These are phyloP conservation scores for Sinotaia quadrata DNA, from an alignment of 2,888 invertebrate genomes.

Conservation along the genomic window DNA sequence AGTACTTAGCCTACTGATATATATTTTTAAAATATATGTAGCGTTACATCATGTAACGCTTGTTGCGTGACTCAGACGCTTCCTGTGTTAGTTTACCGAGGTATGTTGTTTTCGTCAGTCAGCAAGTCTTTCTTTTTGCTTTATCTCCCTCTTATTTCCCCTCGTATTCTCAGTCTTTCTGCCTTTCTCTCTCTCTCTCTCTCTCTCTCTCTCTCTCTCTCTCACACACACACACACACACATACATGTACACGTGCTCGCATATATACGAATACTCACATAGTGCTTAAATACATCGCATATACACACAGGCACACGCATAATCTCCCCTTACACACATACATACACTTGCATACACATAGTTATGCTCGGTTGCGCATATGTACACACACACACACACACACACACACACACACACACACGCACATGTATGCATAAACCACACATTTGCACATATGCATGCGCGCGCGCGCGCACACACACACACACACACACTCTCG, in stretches of 20 bases:
- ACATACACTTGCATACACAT: background rate
- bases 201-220: background rate
- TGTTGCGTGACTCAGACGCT: too few relatives aligned
- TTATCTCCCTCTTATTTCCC: too few relatives aligned
- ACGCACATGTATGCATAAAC: background rate
- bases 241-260: background rate
- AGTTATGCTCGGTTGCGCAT: background rate
- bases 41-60: too few relatives aligned
- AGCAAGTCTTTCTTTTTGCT: too few relatives aligned
- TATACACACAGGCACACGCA: too few relatives aligned
- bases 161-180: background rate
- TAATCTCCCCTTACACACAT: too few relatives aligned
- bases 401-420: background rate
- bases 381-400: conserved; percentile 10
- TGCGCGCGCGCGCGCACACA: background rate
- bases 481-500: background rate
- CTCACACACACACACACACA: background rate
- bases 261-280: too few relatives aligned
- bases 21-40: too few relatives aligned
- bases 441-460: background rate
- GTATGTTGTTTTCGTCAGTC: too few relatives aligned
- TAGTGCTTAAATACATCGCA: too few relatives aligned
- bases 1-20: too few relatives aligned
- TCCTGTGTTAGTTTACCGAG: too few relatives aligned
- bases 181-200: background rate